Evolutionary conservation across 35 echinoderm and acorn worm species (phyloP).

Genomic region (Heliocidaris tuberculata): DNA sequence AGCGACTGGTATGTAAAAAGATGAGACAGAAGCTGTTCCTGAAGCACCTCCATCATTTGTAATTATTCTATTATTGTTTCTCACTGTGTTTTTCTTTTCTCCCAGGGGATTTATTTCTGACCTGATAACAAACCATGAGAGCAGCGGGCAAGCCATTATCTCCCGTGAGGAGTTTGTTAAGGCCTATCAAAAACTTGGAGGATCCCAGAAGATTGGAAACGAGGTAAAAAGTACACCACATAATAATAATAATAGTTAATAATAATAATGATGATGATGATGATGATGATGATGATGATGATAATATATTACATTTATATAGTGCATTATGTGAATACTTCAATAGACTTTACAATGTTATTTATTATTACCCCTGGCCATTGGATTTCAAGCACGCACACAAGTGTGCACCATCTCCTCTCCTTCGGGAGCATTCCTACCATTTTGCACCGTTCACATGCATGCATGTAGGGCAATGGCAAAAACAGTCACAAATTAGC

Average conservation of each 20-base stretch:
- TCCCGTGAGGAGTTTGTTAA: not conserved
- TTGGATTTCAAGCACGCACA: no score
- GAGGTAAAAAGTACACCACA: not conserved
- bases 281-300: no score
- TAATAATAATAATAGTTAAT: not conserved
- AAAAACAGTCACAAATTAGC: not conserved
- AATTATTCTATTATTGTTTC: not conserved
- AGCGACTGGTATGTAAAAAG: no score
- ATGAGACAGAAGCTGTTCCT: no score
- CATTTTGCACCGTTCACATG: not conserved
- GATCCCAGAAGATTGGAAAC: conserved; percentile 1
- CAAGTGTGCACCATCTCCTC: no score
- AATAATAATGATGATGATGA: no score
- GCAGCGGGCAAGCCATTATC: not conserved
- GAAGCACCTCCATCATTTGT: not conserved
- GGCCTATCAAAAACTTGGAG: not conserved
- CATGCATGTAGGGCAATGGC: not conserved
- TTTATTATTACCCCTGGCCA: no score
- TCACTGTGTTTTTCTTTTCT: not conserved
- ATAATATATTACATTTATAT: no score
- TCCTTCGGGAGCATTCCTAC: not conserved
- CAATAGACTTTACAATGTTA: no score
- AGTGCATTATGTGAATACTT: no score
- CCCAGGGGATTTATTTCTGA: not conserved
- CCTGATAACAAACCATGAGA: not conserved